These are phyloP conservation scores for Nowickia ferox DNA, from an alignment of 2,888 invertebrate genomes.

Conservation along the genomic window DNA sequence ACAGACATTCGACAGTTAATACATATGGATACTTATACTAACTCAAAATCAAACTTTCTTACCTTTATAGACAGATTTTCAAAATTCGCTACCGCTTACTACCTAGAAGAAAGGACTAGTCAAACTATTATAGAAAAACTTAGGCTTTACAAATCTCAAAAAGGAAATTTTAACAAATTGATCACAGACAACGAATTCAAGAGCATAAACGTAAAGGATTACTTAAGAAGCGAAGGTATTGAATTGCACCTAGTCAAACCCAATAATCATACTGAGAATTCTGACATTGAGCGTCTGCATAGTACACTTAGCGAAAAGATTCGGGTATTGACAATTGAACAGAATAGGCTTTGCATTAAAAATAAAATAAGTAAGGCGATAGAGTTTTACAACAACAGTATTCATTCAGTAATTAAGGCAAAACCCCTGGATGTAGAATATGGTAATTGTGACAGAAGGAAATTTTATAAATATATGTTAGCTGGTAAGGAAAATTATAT, in stretches of 20 bases:
- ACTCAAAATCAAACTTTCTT: slow-evolving; percentile 63
- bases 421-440: slow-evolving; percentile 38
- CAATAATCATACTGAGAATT: not conserved
- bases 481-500: not conserved
- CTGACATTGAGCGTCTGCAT: slow-evolving; percentile 21
- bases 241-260: slow-evolving; percentile 21
- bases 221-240: slow-evolving; percentile 24
- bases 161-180: slow-evolving; percentile 27
- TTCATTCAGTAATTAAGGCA: slow-evolving; percentile 27
- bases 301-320: slow-evolving; percentile 43
- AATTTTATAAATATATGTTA: too few relatives aligned
- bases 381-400: slow-evolving; percentile 45
- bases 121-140: slow-evolving; percentile 54
- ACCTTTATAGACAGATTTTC: slow-evolving; percentile 64
- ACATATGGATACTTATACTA: slow-evolving; percentile 39
- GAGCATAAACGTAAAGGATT: slow-evolving; percentile 31
- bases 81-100: slow-evolving; percentile 24
- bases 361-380: slow-evolving; percentile 27
- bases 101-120: slow-evolving; percentile 64
- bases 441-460: slow-evolving; percentile 3
- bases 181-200: slow-evolving; percentile 57
- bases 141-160: slow-evolving; percentile 33
- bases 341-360: slow-evolving; percentile 18
- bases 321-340: not conserved
- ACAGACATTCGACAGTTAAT: slow-evolving; percentile 35